These are phyloP conservation scores for Dynastes hyllus DNA, from an alignment of 2,888 invertebrate species.

Conservation along the genomic window DNA sequence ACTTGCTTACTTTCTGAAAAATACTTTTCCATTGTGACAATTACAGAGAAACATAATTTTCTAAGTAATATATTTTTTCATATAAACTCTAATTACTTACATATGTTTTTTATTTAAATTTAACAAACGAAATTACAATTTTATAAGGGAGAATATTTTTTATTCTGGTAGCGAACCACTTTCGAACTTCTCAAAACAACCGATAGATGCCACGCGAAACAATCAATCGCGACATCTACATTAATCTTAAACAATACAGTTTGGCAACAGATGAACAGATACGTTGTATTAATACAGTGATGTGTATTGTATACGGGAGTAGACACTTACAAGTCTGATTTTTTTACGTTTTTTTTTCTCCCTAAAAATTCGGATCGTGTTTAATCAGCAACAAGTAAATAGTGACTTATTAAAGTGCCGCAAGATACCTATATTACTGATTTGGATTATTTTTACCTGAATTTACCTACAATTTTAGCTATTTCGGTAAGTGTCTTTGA, in stretches of 20 bases:
- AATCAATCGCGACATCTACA: constrained; percentile 32
- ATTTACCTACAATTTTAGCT: constrained; percentile 21
- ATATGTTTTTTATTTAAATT: too few relatives aligned
- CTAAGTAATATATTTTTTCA: too few relatives aligned
- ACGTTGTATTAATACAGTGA: constrained; percentile 34
- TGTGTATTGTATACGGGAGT: constrained; percentile 39
- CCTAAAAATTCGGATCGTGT: constrained; percentile 37
- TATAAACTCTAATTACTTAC: too few relatives aligned
- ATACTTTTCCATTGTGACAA: too few relatives aligned
- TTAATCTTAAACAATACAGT: constrained; percentile 1
- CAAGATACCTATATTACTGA: background rate
- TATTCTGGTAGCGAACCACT: too few relatives aligned
- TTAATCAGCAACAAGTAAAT: constrained; percentile 42
- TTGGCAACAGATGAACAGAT: constrained; percentile 7
- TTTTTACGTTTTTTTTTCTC: constrained; percentile 19
- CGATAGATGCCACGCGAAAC: too few relatives aligned
- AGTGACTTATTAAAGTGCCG: constrained; percentile 40
- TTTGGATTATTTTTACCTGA: constrained; percentile 34
- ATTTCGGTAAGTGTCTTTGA: constrained; percentile 43
- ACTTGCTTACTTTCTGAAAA: too few relatives aligned
- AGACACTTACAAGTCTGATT: constrained; percentile 28
- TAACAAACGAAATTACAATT: background rate
- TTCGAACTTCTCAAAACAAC: too few relatives aligned
- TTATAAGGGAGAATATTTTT: too few relatives aligned
- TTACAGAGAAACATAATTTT: too few relatives aligned